Base-by-base conservation (phyloP, 2,797 vertebrate species). In the Strix occidentalis region DNA sequence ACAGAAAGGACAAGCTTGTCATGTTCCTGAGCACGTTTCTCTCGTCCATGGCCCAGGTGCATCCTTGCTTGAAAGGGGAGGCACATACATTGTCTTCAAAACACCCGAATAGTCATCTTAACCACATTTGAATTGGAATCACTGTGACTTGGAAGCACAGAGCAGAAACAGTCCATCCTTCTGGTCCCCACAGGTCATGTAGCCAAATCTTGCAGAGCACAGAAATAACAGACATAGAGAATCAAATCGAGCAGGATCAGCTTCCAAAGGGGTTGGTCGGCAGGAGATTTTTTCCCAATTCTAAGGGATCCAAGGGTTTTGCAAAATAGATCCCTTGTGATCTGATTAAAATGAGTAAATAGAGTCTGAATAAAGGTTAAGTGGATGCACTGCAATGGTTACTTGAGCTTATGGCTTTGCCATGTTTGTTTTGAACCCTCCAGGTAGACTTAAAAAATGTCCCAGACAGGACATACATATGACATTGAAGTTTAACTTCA, bases 141-240 rank as follows among this genome's bases (percentile, higher is more conserved):
- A 24, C n/a, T 13, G 37, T n/a, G 37, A 33, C 56, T 61, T 65
- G 58, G 51, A 11, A 69, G 50, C 56, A 69, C 46, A 61, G 64
- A 31, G 23, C 6, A 85, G 82, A 88, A 88, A 0, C 0, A 23
- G 7, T 58, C 63, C 37, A 61, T 24, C 33, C 21, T 50, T 72
- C 26, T 33, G 45, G n/a, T 11, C 5, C 15, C 26, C 16, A 28
- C 1, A 37, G 24, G n/a, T 37, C 48, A 15, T 0, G 1, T 16
- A 37, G 61, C 24, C 64, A 80, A 57, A 70, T 33, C 51, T 61
- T 54, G 18, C 23, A 63, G 28, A 76, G 0, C 5, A 80, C 10
- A 74, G 43, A 50, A 86, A 58, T 4, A 28, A 1, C 0, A 0
- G 37, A 46, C 3, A 13, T 0, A 58, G 69, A 78, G 43, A 57